Base-by-base conservation (phyloP, 2,888 invertebrate species). In the Xestia xanthographa region DNA sequence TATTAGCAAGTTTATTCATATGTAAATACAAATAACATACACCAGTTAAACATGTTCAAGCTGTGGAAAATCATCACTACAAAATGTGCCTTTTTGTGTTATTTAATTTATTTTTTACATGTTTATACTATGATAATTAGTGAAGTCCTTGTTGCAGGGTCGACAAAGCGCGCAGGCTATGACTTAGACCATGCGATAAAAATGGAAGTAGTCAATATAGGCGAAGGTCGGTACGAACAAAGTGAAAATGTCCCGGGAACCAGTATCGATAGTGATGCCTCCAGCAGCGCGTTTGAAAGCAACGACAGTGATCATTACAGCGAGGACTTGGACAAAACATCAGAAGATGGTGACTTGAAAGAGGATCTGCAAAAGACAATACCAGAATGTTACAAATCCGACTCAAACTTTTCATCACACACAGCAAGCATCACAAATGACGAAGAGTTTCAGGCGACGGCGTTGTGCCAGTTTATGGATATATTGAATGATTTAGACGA, bases 401-500 rank as follows among this genome's bases (percentile, higher is more conserved):
- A 96, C 87, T 94, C 94, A 72, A 95, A 95, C 86, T 94, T 93
- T 88, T 92, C 95, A 94, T 95, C 95, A 94, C 95, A 95, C 79
- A 91, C 92, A 63, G 90, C 92, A 82, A 94, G 92, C 92, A 94
- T 94, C 91, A 94, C 95, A 93, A 95, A 93, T 82, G 95, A 96
- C 88, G 96, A 96, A 80, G 96, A 96, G 82, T 95, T 96, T 90
- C 96, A 96, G 91, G 95, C 96, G 50, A 94, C 95, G 72, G 96
- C 96, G 41, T 92, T 96, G 77, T 95, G 95, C 87, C 95, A 96
- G 86, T 96, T 96, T 90, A 95, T 97, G 94, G 95, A 97, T 90
- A 97, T 97, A 80, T 92, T 97, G 84, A 96, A 97, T 87, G 97
- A 97, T 90, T 92, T 97, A 82, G 97, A 97, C 91, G 97, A 97